Conservation (phyloP, 2,797 vertebrate species). For the Xiphophorus birchmanni region DNA sequence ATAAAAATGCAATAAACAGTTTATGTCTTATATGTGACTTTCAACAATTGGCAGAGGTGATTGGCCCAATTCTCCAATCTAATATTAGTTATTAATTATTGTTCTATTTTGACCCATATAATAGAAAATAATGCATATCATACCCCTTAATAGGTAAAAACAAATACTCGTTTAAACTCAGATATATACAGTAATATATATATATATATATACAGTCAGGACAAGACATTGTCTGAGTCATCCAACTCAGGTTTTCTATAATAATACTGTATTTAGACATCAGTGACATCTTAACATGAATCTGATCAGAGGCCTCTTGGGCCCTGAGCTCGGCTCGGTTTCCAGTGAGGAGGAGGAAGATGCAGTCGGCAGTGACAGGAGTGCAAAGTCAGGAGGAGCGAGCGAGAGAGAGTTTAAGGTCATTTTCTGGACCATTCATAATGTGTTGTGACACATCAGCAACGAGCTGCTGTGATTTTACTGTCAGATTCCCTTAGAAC, state of each 20-base stretch:
- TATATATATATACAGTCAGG: no score
- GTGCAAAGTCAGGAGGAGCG: conserved; percentile 15
- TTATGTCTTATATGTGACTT: conserved; percentile 5
- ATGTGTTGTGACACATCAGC: conserved; percentile 71
- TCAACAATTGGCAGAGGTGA: conserved; percentile 36
- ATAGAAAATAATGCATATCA: no score
- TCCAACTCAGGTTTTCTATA: no score
- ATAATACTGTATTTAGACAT: conserved; percentile 6
- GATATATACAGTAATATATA: no score
- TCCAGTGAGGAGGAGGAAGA: conserved; percentile 33
- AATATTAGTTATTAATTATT: conserved; percentile 13
- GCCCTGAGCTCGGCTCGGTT: conserved; percentile 53
- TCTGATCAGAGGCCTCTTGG: conserved; percentile 66
- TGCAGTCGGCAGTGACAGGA: conserved; percentile 22
- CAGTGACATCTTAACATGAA: conserved; percentile 54
- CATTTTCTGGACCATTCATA: conserved; percentile 72
- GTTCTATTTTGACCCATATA: no score
- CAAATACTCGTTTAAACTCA: no score
- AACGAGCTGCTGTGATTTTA: conserved; percentile 66
- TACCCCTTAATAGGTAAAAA: no score
- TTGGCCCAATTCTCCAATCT: conserved; percentile 44
- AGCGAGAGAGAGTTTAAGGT: conserved; percentile 31
- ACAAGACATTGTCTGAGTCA: no score
- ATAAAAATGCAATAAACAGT: background rate
- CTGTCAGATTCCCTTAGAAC: conserved; percentile 65